These are phyloP conservation scores for Etia nguti DNA, from an alignment of 2,113 vertebrate genomes.

Conservation along the genomic window DNA sequence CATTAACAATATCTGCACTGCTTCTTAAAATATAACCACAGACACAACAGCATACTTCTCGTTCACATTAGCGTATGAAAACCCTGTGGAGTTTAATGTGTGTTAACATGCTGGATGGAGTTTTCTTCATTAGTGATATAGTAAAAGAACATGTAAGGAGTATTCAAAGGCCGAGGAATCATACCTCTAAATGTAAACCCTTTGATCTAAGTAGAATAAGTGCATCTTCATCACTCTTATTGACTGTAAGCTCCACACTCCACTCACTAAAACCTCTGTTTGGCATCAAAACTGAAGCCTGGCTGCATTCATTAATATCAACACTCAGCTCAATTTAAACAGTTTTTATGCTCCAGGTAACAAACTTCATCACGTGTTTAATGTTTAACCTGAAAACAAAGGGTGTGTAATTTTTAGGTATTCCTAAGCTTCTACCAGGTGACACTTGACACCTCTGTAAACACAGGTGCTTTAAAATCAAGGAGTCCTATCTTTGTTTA, in stretches of 20 bases:
- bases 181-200: not conserved
- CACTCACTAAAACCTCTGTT: constrained; percentile 1
- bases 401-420: not conserved
- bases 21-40: not conserved
- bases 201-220: not conserved
- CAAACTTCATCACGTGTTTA: not conserved
- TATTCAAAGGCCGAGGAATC: not conserved
- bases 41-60: not conserved
- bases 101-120: not conserved
- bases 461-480: constrained; percentile 36
- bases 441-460: constrained; percentile 29
- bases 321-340: not conserved
- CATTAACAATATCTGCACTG: not conserved
- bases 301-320: not conserved
- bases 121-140: not conserved
- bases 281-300: not conserved
- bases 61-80: not conserved
- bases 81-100: not conserved
- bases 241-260: not conserved
- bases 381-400: constrained; percentile 11
- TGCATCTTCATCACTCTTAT: not conserved
- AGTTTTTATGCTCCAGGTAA: not conserved
- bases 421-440: not conserved
- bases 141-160: not conserved
- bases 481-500: constrained; percentile 10